A percentile compares a stretch with the other conserved stretches of the same genome.
These are phyloP conservation scores for Caenorhabditis zanzibari DNA, from an alignment of 2,888 invertebrate species.

Conservation along the genomic window DNA sequence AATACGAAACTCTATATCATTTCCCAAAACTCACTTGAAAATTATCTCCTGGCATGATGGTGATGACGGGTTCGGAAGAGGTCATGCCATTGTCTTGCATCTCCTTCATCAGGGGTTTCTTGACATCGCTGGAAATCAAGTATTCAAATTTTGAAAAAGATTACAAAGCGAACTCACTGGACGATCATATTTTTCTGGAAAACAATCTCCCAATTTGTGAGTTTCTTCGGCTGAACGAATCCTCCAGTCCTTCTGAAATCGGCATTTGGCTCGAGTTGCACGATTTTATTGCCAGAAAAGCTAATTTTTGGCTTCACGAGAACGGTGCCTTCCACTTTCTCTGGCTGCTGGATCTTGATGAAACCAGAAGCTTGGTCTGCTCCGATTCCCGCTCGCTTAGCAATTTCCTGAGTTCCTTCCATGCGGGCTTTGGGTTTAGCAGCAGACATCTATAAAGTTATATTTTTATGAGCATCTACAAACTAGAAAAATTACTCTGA, in stretches of 20 bases:
- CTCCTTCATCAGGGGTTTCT: background rate
- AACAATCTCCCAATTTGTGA: conserved; percentile 11
- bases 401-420: background rate
- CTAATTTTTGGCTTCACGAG: conserved; percentile 10
- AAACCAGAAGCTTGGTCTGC: background rate
- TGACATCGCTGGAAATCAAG: background rate
- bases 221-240: background rate
- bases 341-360: background rate
- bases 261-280: background rate
- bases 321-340: background rate
- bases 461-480: background rate
- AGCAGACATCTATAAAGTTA: conserved; percentile 7
- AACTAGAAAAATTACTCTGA: background rate
- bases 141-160: background rate
- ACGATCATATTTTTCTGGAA: background rate
- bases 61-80: background rate
- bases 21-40: too few relatives aligned
- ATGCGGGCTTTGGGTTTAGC: background rate
- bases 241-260: background rate
- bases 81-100: background rate
- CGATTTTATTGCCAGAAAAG: background rate
- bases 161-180: background rate
- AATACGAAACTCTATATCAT: too few relatives aligned
- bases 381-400: background rate
- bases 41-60: too few relatives aligned